phyloP scores from a whole-genome alignment of 2,888 invertebrate genomes.

The Scaptomyza caliginosa region DNA sequence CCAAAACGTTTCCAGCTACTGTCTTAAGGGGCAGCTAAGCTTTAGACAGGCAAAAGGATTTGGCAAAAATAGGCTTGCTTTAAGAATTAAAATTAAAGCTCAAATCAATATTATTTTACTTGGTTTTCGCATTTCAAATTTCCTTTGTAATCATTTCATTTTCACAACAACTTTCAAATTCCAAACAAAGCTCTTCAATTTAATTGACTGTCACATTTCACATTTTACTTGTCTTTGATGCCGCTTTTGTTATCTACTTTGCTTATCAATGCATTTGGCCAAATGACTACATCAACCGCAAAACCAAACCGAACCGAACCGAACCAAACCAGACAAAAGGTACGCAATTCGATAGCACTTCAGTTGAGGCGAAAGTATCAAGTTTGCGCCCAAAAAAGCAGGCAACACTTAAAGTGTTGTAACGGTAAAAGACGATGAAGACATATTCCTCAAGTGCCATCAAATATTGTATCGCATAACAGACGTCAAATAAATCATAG shows the following conservation, averaged over 20 bases:
- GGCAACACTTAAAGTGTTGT: slow-evolving; percentile 39
- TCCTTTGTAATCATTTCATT: not conserved
- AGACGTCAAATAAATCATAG: slow-evolving; percentile 51
- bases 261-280: slow-evolving; percentile 15
- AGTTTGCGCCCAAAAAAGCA: slow-evolving; percentile 10
- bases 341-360: slow-evolving; percentile 42
- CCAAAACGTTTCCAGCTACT: slow-evolving; percentile 6
- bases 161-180: not conserved
- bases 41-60: not conserved
- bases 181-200: slow-evolving; percentile 1
- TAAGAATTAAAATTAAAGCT: not conserved
- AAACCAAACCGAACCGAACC: no score
- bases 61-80: not conserved
- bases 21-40: not conserved
- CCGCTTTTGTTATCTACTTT: slow-evolving; percentile 10
- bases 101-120: not conserved
- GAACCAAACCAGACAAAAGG: not conserved
- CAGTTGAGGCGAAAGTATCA: slow-evolving; percentile 11
- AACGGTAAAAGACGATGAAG: slow-evolving; percentile 33
- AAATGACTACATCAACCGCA: slow-evolving; percentile 25
- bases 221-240: slow-evolving; percentile 20
- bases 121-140: not conserved
- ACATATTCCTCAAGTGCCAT: slow-evolving; percentile 36
- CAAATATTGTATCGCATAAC: slow-evolving; percentile 56
- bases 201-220: slow-evolving; percentile 20